phyloP scores from a whole-genome alignment of 2,888 invertebrate species.

The Nudaria mundana region DNA sequence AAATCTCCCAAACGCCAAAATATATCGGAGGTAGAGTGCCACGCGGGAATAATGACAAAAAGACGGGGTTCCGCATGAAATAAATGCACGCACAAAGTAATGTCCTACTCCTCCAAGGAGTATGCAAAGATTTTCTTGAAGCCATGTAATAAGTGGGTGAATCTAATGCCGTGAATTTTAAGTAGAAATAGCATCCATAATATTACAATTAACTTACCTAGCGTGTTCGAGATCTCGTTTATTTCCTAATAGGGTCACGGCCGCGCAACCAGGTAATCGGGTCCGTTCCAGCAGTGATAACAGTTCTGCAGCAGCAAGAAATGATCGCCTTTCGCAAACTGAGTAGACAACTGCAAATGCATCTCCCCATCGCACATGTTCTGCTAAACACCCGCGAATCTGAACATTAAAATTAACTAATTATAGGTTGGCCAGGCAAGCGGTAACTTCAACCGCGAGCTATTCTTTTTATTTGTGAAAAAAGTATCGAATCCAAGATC shows the following conservation, averaged over 20 bases:
- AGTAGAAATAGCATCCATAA: too few species aligned
- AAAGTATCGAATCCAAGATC: too few species aligned
- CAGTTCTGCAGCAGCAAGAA: slow-evolving; percentile 85
- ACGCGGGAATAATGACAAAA: too few species aligned
- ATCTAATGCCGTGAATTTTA: neutral
- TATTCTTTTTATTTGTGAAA: too few species aligned
- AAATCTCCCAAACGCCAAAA: too few species aligned
- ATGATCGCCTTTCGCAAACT: slow-evolving; percentile 78
- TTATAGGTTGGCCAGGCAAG: too few species aligned
- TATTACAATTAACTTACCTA: slow-evolving; percentile 70
- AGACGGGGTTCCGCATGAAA: too few species aligned
- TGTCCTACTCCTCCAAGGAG: too few species aligned
- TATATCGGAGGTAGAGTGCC: too few species aligned
- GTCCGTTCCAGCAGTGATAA: slow-evolving; percentile 86
- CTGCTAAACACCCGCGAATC: slow-evolving; percentile 87
- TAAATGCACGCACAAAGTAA: too few species aligned
- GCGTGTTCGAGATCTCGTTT: slow-evolving; percentile 91
- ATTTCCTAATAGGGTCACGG: slow-evolving; percentile 88
- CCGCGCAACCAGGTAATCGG: slow-evolving; percentile 88
- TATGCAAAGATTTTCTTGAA: too few species aligned
- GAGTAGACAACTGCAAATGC: slow-evolving; percentile 92
- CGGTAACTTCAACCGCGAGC: too few species aligned
- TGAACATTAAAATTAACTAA: slow-evolving; percentile 49
- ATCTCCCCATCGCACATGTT: slow-evolving; percentile 91
- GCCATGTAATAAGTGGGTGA: neutral